These are phyloP conservation scores for Scyliorhinus canicula DNA, from an alignment of 2,797 vertebrate species.

Conservation along the genomic window DNA sequence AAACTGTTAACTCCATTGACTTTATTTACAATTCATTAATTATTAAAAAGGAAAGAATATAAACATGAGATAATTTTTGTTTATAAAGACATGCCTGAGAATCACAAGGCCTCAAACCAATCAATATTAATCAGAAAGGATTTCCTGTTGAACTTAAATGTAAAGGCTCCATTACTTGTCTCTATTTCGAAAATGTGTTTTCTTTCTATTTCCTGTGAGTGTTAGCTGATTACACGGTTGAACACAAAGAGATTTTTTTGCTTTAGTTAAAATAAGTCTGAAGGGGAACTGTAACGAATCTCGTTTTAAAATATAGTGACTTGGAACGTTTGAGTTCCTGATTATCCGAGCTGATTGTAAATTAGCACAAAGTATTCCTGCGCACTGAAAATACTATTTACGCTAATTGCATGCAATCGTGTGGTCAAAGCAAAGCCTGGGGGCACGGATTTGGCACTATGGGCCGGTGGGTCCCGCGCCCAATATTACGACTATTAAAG, in stretches of 20 bases:
- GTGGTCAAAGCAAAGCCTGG: background rate
- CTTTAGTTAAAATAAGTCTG: background rate
- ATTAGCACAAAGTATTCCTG: background rate
- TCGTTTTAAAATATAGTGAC: background rate
- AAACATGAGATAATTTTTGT: conserved; percentile 86
- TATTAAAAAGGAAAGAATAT: conserved; percentile 72
- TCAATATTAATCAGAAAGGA: conserved; percentile 80
- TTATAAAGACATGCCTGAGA: conserved; percentile 72
- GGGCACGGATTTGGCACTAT: background rate
- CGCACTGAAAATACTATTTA: background rate
- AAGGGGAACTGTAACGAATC: background rate
- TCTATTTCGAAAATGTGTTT: conserved; percentile 59
- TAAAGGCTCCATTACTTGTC: conserved; percentile 50
- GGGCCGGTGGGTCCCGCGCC: background rate
- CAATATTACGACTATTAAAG: background rate
- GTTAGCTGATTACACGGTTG: background rate
- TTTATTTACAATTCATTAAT: conserved; percentile 95
- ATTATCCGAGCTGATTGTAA: background rate
- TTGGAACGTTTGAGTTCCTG: background rate
- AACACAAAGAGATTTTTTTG: conserved; percentile 16
- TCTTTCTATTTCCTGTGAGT: conserved; percentile 49
- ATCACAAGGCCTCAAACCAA: conserved; percentile 61
- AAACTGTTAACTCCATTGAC: conserved; percentile 72
- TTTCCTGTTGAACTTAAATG: conserved; percentile 78
- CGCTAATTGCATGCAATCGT: background rate